phyloP scores from a whole-genome alignment of 2,797 vertebrate species.

The Acrossocheilus wenchowensis region DNA sequence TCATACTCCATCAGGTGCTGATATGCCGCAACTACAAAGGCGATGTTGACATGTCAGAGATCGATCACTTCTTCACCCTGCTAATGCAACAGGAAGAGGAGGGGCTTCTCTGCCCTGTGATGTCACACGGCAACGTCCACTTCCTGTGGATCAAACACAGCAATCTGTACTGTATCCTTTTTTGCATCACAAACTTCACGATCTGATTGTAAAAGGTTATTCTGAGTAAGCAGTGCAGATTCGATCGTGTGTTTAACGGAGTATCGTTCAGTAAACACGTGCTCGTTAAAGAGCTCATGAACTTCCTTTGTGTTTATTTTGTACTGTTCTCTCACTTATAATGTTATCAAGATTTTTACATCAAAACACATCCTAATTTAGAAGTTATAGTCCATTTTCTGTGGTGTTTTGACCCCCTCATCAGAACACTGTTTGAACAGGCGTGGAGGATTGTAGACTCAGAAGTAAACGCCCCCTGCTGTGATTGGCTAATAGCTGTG shows the following conservation, averaged over 20 bases:
- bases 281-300: background rate
- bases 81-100: slow-evolving; percentile 92
- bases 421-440: no score
- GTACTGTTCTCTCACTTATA: no score
- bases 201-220: background rate
- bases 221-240: background rate
- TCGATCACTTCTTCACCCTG: slow-evolving; percentile 90
- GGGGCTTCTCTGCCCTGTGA: slow-evolving; percentile 82
- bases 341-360: no score
- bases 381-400: no score
- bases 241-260: background rate
- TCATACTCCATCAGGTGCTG: slow-evolving; percentile 78
- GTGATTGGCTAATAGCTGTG: no score
- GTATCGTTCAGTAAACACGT: background rate
- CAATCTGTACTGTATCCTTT: slow-evolving; percentile 94
- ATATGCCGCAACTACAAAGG: slow-evolving; percentile 97
- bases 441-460: no score
- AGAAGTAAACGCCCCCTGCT: no score
- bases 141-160: slow-evolving; percentile 96
- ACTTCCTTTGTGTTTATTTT: no score
- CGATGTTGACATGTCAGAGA: slow-evolving; percentile 88
- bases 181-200: slow-evolving; percentile 7
- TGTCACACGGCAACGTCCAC: slow-evolving; percentile 84
- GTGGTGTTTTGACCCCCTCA: no score
- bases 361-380: no score